These are phyloP conservation scores for Emydoidea blandingii DNA, from an alignment of 2,797 vertebrate species.

Conservation along the genomic window DNA sequence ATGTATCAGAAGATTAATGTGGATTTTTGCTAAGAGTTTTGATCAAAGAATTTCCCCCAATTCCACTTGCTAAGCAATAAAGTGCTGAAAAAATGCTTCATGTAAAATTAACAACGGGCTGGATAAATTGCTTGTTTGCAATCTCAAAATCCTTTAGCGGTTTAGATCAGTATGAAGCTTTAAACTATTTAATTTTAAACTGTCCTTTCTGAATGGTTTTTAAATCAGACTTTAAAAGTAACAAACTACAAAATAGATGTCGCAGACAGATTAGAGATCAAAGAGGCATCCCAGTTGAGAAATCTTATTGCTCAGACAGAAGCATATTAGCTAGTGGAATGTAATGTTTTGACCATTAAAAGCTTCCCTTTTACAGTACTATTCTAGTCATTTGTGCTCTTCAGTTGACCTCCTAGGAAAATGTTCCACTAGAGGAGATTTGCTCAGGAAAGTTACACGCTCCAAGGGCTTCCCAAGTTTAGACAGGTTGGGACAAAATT, in stretches of 20 bases:
- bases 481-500: neutral
- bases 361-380: neutral
- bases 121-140: neutral
- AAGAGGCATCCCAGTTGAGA: neutral
- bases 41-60: neutral
- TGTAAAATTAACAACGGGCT: neutral
- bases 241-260: neutral
- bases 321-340: neutral
- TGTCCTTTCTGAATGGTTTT: neutral
- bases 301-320: neutral
- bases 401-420: neutral
- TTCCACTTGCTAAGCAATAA: neutral
- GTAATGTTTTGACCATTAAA: neutral
- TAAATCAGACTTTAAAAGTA: neutral
- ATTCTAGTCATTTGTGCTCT: neutral
- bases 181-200: neutral
- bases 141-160: neutral
- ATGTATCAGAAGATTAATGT: no score
- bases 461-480: neutral
- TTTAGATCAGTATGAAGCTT: neutral
- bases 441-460: no score
- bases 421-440: neutral
- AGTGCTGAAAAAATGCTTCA: neutral
- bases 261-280: neutral
- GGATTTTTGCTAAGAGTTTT: neutral